Percentiles rank a stretch among this genome's conserved stretches.
Conservation (phyloP, 2,888 invertebrate species). For the Nipponacmea schrenckii region DNA sequence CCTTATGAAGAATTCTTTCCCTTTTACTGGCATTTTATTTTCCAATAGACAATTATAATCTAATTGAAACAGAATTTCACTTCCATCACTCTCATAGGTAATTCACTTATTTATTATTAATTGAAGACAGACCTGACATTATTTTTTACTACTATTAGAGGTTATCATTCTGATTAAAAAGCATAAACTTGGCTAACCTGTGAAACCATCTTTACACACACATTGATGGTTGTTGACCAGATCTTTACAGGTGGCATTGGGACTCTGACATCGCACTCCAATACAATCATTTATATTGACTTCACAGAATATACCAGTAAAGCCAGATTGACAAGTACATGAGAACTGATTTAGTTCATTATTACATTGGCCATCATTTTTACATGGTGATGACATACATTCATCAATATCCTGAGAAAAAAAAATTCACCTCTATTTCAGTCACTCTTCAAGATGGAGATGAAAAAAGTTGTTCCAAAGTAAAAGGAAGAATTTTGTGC, state of each 20-base stretch:
- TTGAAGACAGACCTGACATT: too few species aligned
- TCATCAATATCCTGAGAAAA: slow-evolving; percentile 50
- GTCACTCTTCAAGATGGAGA: not conserved
- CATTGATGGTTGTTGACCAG: slow-evolving; percentile 36
- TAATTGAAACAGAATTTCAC: too few species aligned
- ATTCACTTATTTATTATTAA: too few species aligned
- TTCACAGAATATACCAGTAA: slow-evolving; percentile 36
- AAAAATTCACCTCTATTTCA: not conserved
- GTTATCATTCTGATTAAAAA: too few species aligned
- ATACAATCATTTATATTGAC: slow-evolving; percentile 43
- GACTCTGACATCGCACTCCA: slow-evolving; percentile 33
- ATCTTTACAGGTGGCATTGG: slow-evolving; percentile 36
- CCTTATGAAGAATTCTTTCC: too few species aligned
- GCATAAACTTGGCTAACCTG: slow-evolving; percentile 30
- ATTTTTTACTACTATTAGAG: too few species aligned
- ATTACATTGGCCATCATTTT: slow-evolving; percentile 40
- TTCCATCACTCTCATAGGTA: too few species aligned
- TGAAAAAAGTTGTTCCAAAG: not conserved
- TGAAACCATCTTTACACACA: slow-evolving; percentile 44
- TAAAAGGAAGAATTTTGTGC: too few species aligned
- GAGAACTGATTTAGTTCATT: slow-evolving; percentile 24
- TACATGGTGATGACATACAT: slow-evolving; percentile 45
- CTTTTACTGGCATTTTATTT: too few species aligned
- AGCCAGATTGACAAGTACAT: slow-evolving; percentile 38
- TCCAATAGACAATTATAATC: too few species aligned